These are phyloP conservation scores for Asbolus verrucosus DNA, from an alignment of 1,140 invertebrate species.

Conservation along the genomic window DNA sequence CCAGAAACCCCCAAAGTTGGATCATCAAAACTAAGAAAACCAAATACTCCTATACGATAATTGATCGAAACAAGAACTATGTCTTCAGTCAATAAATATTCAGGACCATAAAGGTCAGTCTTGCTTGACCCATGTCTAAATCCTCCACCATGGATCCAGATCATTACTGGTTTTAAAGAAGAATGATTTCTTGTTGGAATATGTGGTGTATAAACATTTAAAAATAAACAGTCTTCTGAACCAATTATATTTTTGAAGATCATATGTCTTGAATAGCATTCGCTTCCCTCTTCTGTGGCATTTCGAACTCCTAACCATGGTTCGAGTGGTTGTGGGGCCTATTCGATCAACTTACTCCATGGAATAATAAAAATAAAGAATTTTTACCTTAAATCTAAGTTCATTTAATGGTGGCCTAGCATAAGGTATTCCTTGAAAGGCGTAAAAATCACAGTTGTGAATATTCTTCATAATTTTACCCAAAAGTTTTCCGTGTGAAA, in stretches of 20 bases:
- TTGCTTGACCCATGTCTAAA: slow-evolving; percentile 67
- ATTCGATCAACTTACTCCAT: neutral
- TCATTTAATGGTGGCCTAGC: slow-evolving; percentile 74
- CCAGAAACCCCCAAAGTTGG: slow-evolving; percentile 65
- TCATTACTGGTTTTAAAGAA: slow-evolving; percentile 66
- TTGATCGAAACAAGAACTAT: slow-evolving; percentile 78
- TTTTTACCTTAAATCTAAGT: slow-evolving; percentile 70
- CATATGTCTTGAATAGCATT: slow-evolving; percentile 47
- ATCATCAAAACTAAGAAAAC: slow-evolving; percentile 63
- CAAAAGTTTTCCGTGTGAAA: slow-evolving; percentile 3
- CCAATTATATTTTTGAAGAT: slow-evolving; percentile 38
- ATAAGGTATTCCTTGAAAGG: slow-evolving; percentile 75
- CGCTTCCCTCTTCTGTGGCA: slow-evolving; percentile 61
- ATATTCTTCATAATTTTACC: slow-evolving; percentile 59
- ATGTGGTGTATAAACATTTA: slow-evolving; percentile 83
- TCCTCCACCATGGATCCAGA: slow-evolving; percentile 68
- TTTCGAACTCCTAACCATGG: slow-evolving; percentile 78
- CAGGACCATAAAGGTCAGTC: slow-evolving; percentile 68
- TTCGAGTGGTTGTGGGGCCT: slow-evolving; percentile 53
- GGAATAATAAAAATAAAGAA: neutral
- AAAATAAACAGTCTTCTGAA: slow-evolving; percentile 80
- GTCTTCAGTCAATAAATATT: slow-evolving; percentile 75
- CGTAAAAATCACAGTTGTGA: slow-evolving; percentile 62
- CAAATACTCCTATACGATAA: slow-evolving; percentile 73
- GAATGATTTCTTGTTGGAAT: slow-evolving; percentile 63